Conservation (phyloP, 1,140 invertebrate genomes). For the Drosophila teissieri region DNA sequence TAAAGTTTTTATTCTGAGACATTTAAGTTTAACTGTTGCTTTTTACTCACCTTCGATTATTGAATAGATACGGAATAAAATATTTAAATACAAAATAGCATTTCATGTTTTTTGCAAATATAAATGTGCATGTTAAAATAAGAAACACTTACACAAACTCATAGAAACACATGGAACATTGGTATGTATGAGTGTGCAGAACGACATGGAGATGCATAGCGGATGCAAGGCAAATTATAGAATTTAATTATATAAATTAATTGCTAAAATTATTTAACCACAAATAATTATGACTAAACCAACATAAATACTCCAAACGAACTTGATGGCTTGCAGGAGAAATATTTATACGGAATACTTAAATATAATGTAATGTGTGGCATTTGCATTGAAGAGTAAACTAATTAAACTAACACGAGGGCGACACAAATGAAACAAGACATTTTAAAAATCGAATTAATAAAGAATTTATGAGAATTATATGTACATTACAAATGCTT, state of each 20-base stretch:
- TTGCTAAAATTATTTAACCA: slow-evolving; percentile 74
- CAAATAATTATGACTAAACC: slow-evolving; percentile 57
- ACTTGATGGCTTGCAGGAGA: slow-evolving; percentile 44
- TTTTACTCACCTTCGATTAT: slow-evolving; percentile 49
- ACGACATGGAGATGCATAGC: slow-evolving; percentile 25
- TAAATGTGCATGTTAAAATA: slow-evolving; percentile 80
- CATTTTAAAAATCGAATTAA: slow-evolving; percentile 83
- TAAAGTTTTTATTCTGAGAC: slow-evolving; percentile 29
- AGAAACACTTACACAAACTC: slow-evolving; percentile 38
- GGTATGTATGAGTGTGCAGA: slow-evolving; percentile 44
- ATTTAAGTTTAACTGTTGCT: slow-evolving; percentile 42
- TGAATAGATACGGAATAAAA: slow-evolving; percentile 65
- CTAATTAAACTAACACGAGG: slow-evolving; percentile 66
- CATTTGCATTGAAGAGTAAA: slow-evolving; percentile 77
- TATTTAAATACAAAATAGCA: slow-evolving; percentile 74
- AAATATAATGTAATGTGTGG: slow-evolving; percentile 64
- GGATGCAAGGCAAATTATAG: slow-evolving; percentile 80
- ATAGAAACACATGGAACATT: slow-evolving; percentile 32
- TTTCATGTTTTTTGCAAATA: slow-evolving; percentile 82
- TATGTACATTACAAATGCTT: slow-evolving; percentile 68
- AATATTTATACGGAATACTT: slow-evolving; percentile 69
- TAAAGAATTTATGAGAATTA: slow-evolving; percentile 84
- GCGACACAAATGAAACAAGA: slow-evolving; percentile 54
- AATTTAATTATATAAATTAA: slow-evolving; percentile 81
- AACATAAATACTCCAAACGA: slow-evolving; percentile 58